Percentiles rank a stretch among this genome's conserved stretches.
phyloP scores from a whole-genome alignment of 2,888 invertebrate genomes.

The Apodemia duryi region DNA sequence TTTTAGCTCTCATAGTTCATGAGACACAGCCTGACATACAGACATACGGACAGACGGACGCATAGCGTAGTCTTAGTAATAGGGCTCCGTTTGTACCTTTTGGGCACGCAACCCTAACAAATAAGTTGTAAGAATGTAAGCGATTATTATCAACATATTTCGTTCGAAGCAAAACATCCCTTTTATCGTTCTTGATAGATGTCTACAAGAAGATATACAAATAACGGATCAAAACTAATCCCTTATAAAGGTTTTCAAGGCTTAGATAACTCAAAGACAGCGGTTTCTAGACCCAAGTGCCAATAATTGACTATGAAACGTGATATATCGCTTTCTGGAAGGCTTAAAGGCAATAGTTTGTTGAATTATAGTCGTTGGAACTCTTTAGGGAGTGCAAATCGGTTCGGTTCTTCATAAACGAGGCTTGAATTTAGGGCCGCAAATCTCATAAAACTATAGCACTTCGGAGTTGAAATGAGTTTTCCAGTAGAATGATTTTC shows the following conservation, averaged over 20 bases:
- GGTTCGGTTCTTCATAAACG: constrained; percentile 39
- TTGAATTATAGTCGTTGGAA: constrained; percentile 59
- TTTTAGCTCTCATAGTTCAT: no score
- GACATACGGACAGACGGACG: no score
- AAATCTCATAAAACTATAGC: constrained; percentile 8
- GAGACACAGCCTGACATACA: no score
- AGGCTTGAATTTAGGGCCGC: constrained; percentile 9
- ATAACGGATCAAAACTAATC: constrained; percentile 54
- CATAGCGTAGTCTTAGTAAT: no score
- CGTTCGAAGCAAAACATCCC: constrained; percentile 21
- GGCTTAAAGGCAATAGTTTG: constrained; percentile 64
- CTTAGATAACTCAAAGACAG: constrained; percentile 58
- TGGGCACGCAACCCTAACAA: not conserved
- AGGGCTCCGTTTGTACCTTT: no score
- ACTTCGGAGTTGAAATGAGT: constrained; percentile 3
- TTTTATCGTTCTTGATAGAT: not conserved
- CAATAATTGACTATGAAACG: constrained; percentile 77
- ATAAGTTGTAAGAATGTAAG: not conserved
- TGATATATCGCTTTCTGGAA: constrained; percentile 70
- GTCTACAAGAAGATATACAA: constrained; percentile 45
- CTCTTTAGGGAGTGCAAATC: constrained; percentile 52
- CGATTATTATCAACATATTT: constrained; percentile 42
- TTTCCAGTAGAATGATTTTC: not conserved
- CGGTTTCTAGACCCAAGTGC: constrained; percentile 64
- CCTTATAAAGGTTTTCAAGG: constrained; percentile 45